Evolutionary conservation across 2,888 invertebrate genomes (phyloP), one percentile per base, ranked within the genome.

Genomic region (Serripes groenlandicus): DNA sequence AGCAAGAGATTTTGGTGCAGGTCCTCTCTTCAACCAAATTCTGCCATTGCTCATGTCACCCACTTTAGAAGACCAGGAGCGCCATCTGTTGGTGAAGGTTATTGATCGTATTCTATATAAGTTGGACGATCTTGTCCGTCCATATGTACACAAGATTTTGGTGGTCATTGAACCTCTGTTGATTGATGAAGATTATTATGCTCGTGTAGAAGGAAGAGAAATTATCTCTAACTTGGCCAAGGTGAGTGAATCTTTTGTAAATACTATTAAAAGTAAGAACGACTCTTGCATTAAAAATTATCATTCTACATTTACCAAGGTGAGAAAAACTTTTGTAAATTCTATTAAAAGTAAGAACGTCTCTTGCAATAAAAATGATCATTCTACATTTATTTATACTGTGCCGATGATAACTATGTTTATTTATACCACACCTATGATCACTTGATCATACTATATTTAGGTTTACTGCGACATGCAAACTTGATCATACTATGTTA

Each of bases 101-200:
- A 99, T 99, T 91, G 99, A 99, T 95, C 96, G 99, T 70, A 99
- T 99, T 93, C 96, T 99, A 21, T 99, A 99, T 95, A 99, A 99
- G 95, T 95, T 99, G 90, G 99, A 99, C 93, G 99, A 99, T 95
- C 96, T 99, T 91, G 99, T 99, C 34, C 96, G 99, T 85, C 99
- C 99, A 0, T 99, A 99, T 93, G 99, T 99, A 0, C 99, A 99
- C 95, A 99, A 99, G 96, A 99, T 99, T 94, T 96, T 99, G 86
- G 99, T 99, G 23, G 99, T 99, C 4, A 99, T 99, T 94, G 99
- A 99, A 95, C 99, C 99, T 0, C 95, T 99, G 85, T 96, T 99
- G 56, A 99, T 99, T 94, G 99, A 99, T 95, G 99, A 99, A 96
- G 99, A 99, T 95, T 99, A 99, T 95, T 99, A 99, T 94, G 99